These are phyloP conservation scores for Typhlichthys subterraneus DNA, from an alignment of 2,797 vertebrate genomes.

Conservation along the genomic window DNA sequence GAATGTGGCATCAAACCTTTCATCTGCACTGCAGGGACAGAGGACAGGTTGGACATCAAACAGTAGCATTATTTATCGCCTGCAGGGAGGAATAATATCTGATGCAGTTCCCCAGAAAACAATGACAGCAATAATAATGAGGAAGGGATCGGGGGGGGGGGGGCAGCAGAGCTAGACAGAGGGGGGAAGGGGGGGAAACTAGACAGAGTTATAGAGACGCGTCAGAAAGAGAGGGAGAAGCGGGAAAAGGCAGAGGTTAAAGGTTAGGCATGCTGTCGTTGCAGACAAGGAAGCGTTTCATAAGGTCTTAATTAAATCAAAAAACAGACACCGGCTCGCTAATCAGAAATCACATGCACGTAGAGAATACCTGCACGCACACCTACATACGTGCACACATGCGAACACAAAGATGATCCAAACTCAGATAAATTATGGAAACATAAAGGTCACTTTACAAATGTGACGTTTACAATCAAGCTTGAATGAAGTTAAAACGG, in stretches of 20 bases:
- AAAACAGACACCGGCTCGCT: no score
- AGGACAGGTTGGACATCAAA: conserved; percentile 5
- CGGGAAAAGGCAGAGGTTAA: neutral
- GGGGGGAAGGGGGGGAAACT: neutral
- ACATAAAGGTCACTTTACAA: no score
- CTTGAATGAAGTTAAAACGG: no score
- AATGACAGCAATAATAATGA: neutral
- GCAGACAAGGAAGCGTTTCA: conserved; percentile 16
- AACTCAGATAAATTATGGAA: no score
- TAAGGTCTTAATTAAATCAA: conserved; percentile 31
- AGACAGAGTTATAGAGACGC: conserved; percentile 8
- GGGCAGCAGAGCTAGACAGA: no score
- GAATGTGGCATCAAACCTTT: conserved; percentile 91
- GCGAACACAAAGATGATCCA: no score
- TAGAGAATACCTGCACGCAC: no score
- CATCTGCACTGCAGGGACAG: conserved; percentile 80
- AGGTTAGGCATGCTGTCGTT: conserved; percentile 46
- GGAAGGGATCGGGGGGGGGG: no score
- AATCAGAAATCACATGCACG: no score
- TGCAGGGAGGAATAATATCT: neutral
- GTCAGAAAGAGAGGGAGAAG: neutral
- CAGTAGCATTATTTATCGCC: neutral
- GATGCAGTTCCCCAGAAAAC: neutral
- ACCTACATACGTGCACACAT: no score
- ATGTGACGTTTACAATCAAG: no score